Conservation (phyloP, 2,888 invertebrate genomes). For the Limnephilus rhombicus region DNA sequence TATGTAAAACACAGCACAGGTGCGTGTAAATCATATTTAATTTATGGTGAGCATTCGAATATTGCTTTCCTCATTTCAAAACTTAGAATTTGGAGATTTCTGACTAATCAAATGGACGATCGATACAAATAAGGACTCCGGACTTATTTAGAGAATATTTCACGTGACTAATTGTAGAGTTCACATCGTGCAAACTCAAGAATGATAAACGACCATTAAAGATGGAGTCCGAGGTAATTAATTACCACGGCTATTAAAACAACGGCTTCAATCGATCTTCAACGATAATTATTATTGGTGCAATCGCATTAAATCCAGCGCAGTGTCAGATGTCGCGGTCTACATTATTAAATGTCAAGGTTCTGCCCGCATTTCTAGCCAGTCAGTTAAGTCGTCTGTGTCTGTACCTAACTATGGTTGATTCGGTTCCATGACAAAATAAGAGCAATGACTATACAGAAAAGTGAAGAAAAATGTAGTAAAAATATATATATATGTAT, state of each 20-base stretch:
- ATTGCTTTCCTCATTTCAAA: no score
- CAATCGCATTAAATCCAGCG: background rate
- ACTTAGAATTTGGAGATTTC: no score
- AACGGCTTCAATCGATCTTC: background rate
- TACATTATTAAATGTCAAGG: slow-evolving; percentile 20
- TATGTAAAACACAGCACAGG: no score
- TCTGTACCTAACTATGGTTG: background rate
- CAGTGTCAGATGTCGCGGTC: background rate
- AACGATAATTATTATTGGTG: background rate
- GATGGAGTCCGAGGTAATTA: background rate
- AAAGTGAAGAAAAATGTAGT: no score
- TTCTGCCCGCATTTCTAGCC: slow-evolving; percentile 11
- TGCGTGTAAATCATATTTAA: no score
- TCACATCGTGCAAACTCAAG: background rate
- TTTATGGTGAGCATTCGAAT: no score
- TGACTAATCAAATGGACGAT: no score
- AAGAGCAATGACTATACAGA: no score
- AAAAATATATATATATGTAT: no score
- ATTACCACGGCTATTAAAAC: slow-evolving; percentile 1
- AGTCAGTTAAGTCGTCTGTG: background rate
- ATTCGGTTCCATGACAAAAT: background rate
- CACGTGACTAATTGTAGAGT: background rate
- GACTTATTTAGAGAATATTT: background rate
- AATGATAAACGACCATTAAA: background rate
- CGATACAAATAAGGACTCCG: no score